Evolutionary conservation across 2,888 invertebrate genomes (phyloP).

Genomic region (Liopterus haemorrhoidalis): DNA sequence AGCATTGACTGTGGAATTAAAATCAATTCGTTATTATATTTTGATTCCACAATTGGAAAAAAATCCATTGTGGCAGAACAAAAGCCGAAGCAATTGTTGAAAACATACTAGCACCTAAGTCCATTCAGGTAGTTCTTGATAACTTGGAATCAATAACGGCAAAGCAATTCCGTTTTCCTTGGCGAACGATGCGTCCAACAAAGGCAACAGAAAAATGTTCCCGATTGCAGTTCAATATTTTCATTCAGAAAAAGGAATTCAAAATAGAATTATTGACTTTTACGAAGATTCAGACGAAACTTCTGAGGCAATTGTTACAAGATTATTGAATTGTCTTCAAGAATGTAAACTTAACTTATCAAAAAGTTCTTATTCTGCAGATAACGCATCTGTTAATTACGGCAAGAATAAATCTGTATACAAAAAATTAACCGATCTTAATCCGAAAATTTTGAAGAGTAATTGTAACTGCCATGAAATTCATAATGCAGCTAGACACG

Average conservation of each 20-base stretch:
- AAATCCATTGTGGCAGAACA: conserved; percentile 5
- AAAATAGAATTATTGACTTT: conserved; percentile 3
- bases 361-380: conserved; percentile 18
- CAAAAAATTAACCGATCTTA: conserved; percentile 16
- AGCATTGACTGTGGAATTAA: conserved; percentile 1
- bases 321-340: neutral
- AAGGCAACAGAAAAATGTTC: conserved; percentile 11
- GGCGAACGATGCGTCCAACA: conserved; percentile 15
- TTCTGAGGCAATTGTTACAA: conserved; percentile 1
- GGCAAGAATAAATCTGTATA: conserved; percentile 25
- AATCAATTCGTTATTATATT: neutral
- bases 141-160: no score
- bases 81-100: neutral
- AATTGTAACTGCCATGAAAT: conserved; percentile 29
- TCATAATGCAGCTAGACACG: conserved; percentile 27
- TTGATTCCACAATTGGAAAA: neutral
- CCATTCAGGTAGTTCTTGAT: no score
- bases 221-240: conserved; percentile 16
- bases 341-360: neutral
- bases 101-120: neutral
- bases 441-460: conserved; percentile 22
- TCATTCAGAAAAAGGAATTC: conserved; percentile 14
- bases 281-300: conserved; percentile 7
- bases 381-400: conserved; percentile 27
- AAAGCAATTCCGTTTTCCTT: conserved; percentile 14